Evolutionary conservation across 1,140 invertebrate species (phyloP).

Genomic region (Drosophila paulistorum): DNA sequence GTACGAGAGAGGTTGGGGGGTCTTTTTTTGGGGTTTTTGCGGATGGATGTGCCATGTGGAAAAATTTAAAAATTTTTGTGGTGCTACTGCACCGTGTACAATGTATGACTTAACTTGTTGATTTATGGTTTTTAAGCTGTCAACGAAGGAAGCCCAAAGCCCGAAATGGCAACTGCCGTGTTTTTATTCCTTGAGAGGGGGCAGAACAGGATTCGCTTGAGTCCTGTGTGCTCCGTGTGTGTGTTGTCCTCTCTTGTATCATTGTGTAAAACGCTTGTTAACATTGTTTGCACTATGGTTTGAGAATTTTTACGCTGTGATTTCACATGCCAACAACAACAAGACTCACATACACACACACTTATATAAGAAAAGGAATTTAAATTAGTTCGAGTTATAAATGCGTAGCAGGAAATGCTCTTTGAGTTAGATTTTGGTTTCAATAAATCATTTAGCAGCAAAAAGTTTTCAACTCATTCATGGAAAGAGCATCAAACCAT

Average conservation of each 20-base stretch:
- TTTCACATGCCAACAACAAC: slow-evolving; percentile 19
- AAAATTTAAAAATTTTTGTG: slow-evolving; percentile 20
- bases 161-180: slow-evolving; percentile 61
- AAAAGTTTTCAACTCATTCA: background rate
- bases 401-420: slow-evolving; percentile 68
- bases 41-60: slow-evolving; percentile 18
- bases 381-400: slow-evolving; percentile 70
- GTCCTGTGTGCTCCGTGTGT: background rate
- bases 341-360: background rate
- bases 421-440: slow-evolving; percentile 68
- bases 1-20: background rate
- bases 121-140: slow-evolving; percentile 77
- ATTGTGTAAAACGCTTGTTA: slow-evolving; percentile 80
- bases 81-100: slow-evolving; percentile 50
- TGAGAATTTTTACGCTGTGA: slow-evolving; percentile 58
- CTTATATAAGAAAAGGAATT: slow-evolving; percentile 51
- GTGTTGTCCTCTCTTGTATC: slow-evolving; percentile 22
- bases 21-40: background rate
- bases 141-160: slow-evolving; percentile 51
- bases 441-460: slow-evolving; percentile 58
- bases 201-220: slow-evolving; percentile 10
- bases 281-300: slow-evolving; percentile 50
- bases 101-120: slow-evolving; percentile 80
- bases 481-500: no score
- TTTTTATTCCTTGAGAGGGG: slow-evolving; percentile 27